Evolutionary conservation across 2,113 vertebrate genomes (phyloP).

Genomic region (Hemiscyllium ocellatum): DNA sequence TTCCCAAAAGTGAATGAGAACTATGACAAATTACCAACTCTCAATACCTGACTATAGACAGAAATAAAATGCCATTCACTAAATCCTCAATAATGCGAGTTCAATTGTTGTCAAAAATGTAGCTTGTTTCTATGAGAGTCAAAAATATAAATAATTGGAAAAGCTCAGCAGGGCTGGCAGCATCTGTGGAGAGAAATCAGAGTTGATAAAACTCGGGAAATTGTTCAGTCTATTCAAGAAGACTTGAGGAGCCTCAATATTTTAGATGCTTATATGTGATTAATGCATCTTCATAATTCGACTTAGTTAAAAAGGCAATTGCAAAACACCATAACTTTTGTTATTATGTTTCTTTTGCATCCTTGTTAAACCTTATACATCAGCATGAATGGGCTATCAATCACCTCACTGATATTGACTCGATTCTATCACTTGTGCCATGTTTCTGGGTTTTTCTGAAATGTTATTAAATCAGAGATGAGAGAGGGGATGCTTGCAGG

Average conservation of each 20-base stretch:
- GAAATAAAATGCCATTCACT: neutral
- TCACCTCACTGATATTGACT: neutral
- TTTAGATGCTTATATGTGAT: neutral
- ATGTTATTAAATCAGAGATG: neutral
- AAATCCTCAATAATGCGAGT: neutral
- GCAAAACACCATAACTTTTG: neutral
- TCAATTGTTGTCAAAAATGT: neutral
- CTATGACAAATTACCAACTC: neutral
- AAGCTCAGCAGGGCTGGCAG: too few species aligned
- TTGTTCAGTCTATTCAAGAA: neutral
- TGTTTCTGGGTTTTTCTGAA: neutral
- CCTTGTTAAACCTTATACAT: neutral
- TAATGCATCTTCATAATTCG: neutral
- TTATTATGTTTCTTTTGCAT: neutral
- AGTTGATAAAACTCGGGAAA: neutral
- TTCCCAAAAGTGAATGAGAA: neutral
- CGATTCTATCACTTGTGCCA: neutral
- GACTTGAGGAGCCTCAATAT: neutral
- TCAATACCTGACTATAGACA: neutral
- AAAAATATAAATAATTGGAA: too few species aligned
- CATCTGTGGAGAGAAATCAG: too few species aligned
- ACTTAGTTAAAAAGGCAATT: neutral
- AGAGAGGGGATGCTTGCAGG: neutral
- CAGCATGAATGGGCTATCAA: neutral
- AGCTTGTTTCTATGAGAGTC: neutral